Percentiles rank a stretch among this genome's conserved stretches.
phyloP scores from a whole-genome alignment of 2,888 invertebrate species.

The Ormyrus rosae region DNA sequence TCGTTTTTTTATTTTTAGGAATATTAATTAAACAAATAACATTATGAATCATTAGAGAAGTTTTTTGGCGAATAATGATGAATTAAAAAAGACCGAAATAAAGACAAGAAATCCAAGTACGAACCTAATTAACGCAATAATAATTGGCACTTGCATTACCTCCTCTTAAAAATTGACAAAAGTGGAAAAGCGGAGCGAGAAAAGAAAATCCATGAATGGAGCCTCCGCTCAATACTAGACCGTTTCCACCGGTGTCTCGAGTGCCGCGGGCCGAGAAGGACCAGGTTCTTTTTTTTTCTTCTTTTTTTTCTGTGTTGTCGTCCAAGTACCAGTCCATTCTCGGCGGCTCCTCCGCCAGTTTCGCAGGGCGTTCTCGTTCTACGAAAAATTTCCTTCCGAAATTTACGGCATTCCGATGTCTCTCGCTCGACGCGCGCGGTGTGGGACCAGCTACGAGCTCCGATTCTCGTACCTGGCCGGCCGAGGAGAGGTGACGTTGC shows the following conservation, averaged over 20 bases:
- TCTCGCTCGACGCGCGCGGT: slow-evolving; percentile 59
- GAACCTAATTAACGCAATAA: no score
- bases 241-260: slow-evolving; percentile 46
- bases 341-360: slow-evolving; percentile 27
- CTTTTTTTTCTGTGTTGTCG: slow-evolving; percentile 34
- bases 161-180: no score
- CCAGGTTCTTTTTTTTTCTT: not conserved
- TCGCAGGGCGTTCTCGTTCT: slow-evolving; percentile 47
- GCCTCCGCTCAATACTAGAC: slow-evolving; percentile 62
- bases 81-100: no score
- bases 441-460: slow-evolving; percentile 60
- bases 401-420: slow-evolving; percentile 68
- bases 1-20: no score
- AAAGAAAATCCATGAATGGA: slow-evolving; percentile 56
- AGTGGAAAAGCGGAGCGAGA: no score
- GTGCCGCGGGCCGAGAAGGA: not conserved
- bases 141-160: no score
- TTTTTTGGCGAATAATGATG: no score
- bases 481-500: not conserved
- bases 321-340: slow-evolving; percentile 38
- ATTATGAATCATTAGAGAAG: no score
- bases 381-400: slow-evolving; percentile 52
- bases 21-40: no score
- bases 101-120: no score
- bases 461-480: slow-evolving; percentile 25